Base-by-base conservation (phyloP, 2,888 invertebrate genomes). In the Andrena marginata region DNA sequence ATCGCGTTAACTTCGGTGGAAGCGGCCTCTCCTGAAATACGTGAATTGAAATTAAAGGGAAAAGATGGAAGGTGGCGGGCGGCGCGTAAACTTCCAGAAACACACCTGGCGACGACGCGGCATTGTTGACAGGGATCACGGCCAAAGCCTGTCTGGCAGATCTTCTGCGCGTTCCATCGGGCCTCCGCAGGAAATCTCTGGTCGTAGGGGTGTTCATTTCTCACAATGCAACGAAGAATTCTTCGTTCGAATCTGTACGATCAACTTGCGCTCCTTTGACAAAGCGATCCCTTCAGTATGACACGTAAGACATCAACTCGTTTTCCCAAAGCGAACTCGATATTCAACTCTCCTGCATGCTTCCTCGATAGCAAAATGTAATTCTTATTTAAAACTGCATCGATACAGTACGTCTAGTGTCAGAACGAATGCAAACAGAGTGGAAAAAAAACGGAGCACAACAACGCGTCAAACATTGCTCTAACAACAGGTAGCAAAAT, bases 131-230 rank as follows among this genome's bases (percentile, higher is more conserved):
- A 62, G 94, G 93, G 80, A 93, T 93, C 51, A 92, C 90, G 13
- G 93, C 91, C 56, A 93, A 82, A 35, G 93, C 92, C 83, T 92
- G 92, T n/a, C 92, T 90, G 49, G 85, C 84, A 0, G 92, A 93
- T 80, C 92, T 91, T 42, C 93, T 85, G 33, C 93, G 91, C 16
- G 89, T 87, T 29, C 87, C 89, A 76, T 92, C 92, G 20, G 90
- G 90, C 64, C 91, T 89, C 7, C 92, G 90, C 60, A 92, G 84
- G 74, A 92, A 88, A 56, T 92, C 90, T 86, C 93, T 91, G 0
- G 91, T 91, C 7, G 91, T 91, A 23, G 93, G 92, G 29, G 92
- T 91, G 85, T 91, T 90, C 89, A 89, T 91, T 56, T 60, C 72
- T 84, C 49, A 48, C 62, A 59, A 2, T 23, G 63, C 42, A 67